phyloP scores from a whole-genome alignment of 2,888 invertebrate genomes.

The Pheosia tremula region DNA sequence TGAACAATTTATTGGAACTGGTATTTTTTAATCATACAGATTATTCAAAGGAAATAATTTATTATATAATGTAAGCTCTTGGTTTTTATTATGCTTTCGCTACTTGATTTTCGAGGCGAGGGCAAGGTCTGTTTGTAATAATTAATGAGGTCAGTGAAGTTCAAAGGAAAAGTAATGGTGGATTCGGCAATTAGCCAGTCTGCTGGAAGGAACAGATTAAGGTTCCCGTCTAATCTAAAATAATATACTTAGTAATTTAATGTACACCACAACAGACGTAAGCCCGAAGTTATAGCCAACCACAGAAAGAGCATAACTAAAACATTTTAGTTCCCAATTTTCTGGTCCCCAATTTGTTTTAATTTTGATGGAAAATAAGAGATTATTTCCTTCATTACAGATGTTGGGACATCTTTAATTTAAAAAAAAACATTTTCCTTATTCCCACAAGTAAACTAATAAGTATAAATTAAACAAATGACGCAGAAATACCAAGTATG shows the following conservation, averaged over 20 bases:
- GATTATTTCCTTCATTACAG: no score
- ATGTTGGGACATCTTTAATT: not conserved
- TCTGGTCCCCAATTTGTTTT: not conserved
- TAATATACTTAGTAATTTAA: conserved; percentile 26
- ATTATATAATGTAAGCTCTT: conserved; percentile 6
- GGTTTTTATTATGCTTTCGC: not conserved
- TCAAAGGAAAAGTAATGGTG: conserved; percentile 28
- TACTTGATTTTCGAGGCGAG: conserved; percentile 8
- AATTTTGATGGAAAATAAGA: not conserved
- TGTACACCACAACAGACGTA: conserved; percentile 27
- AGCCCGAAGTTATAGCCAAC: not conserved
- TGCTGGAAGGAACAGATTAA: conserved; percentile 31
- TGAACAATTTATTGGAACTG: not conserved
- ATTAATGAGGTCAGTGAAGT: conserved; percentile 37
- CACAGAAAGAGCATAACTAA: not conserved
- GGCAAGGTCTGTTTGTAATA: conserved; percentile 16
- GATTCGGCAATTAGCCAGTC: conserved; percentile 29
- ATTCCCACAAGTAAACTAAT: not conserved
- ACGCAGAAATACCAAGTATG: not conserved
- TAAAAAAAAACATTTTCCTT: not conserved
- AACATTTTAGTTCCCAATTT: not conserved
- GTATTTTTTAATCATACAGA: not conserved
- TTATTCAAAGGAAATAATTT: not conserved
- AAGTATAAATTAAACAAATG: not conserved
- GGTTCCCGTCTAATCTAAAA: conserved; percentile 19